Evolutionary conservation across 2,888 invertebrate species (phyloP).

Genomic region (Lamellibrachia columna): DNA sequence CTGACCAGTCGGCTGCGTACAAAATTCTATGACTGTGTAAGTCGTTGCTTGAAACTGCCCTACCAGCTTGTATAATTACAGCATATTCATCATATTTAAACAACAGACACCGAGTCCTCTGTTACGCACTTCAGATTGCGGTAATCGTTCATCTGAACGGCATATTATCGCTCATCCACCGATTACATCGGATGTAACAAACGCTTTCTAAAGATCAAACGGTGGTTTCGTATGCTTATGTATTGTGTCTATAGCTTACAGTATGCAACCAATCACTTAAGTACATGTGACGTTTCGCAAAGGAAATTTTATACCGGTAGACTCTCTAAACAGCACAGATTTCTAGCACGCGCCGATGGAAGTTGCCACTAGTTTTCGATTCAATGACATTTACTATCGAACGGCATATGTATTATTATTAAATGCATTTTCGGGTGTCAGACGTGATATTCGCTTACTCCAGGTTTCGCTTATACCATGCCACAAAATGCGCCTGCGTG

Average conservation of each 20-base stretch:
- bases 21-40: too few species aligned
- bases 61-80: too few species aligned
- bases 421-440: not conserved
- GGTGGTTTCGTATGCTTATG: not conserved
- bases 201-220: not conserved
- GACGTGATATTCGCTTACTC: not conserved
- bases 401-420: not conserved
- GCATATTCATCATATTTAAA: too few species aligned
- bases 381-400: not conserved
- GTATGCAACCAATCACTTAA: not conserved
- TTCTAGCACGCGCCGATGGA: not conserved
- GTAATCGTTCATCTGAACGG: too few species aligned
- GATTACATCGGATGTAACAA: not conserved
- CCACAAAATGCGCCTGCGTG: too few species aligned
- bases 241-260: not conserved
- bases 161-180: not conserved
- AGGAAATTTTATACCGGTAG: not conserved
- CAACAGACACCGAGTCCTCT: too few species aligned
- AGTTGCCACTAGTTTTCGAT: conserved; percentile 13
- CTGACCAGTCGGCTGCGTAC: too few species aligned
- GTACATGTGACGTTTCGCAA: not conserved
- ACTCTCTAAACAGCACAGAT: not conserved
- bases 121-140: too few species aligned
- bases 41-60: too few species aligned
- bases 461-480: too few species aligned